A percentile compares a stretch with the other conserved stretches of the same genome.
Evolutionary conservation across 2,888 invertebrate species (phyloP).

Genomic region (Neoitamus cyanurus): DNA sequence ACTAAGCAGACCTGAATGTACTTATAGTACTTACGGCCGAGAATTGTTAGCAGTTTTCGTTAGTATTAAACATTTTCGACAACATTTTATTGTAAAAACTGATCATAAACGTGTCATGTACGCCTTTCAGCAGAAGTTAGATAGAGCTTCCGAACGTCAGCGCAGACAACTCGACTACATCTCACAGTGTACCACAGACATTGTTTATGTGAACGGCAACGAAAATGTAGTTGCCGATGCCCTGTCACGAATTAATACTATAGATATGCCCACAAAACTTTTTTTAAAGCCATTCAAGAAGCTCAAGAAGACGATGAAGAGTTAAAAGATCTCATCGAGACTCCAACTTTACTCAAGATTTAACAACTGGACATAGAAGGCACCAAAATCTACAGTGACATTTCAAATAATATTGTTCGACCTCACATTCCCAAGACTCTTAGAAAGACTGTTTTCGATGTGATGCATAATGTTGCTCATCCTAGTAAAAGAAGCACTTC

Average conservation of each 20-base stretch:
- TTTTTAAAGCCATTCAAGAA: neutral
- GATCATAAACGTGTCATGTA: too few relatives aligned
- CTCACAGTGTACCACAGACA: neutral
- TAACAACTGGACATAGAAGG: neutral
- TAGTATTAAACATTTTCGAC: too few relatives aligned
- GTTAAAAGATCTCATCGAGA: neutral
- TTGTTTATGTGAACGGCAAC: neutral
- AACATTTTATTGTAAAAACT: too few relatives aligned
- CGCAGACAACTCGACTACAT: neutral
- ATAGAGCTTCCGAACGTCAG: neutral
- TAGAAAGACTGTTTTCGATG: neutral
- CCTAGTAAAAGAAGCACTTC: neutral
- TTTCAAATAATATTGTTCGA: neutral
- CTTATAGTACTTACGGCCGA: too few relatives aligned
- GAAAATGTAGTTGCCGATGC: neutral
- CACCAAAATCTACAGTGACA: neutral
- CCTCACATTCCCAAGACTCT: neutral
- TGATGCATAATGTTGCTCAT: conserved; percentile 38
- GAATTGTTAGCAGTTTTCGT: too few relatives aligned
- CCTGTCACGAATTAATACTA: neutral
- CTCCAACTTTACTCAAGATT: neutral
- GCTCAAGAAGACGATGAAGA: neutral
- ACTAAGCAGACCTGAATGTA: too few relatives aligned
- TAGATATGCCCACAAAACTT: neutral
- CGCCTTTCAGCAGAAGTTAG: too few relatives aligned